phyloP scores from a whole-genome alignment of 2,888 invertebrate genomes.

The Dryobota labecula region DNA sequence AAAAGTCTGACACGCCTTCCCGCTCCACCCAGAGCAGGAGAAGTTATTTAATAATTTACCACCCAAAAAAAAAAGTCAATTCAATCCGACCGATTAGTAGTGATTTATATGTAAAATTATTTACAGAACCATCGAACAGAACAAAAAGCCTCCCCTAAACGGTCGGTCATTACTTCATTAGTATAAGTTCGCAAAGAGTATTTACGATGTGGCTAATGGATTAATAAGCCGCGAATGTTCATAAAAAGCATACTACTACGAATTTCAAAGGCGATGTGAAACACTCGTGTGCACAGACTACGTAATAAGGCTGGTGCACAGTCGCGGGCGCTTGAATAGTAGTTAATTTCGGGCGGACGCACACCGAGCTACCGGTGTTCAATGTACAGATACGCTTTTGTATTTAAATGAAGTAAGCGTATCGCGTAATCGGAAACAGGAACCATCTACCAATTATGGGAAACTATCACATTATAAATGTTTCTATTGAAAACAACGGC shows the following conservation, averaged over 20 bases:
- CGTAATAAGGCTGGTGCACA: constrained; percentile 52
- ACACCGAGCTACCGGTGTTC: constrained; percentile 67
- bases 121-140: constrained; percentile 12
- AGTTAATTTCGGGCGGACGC: constrained; percentile 70
- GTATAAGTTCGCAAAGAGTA: constrained; percentile 29
- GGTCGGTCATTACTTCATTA: constrained; percentile 20
- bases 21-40: too few species aligned
- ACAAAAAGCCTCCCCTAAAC: constrained; percentile 30
- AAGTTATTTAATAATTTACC: too few species aligned
- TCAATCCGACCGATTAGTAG: neutral
- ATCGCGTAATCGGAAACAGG: constrained; percentile 81
- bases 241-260: constrained; percentile 38
- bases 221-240: constrained; percentile 48
- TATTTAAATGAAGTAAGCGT: constrained; percentile 82
- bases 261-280: constrained; percentile 52
- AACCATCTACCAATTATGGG: constrained; percentile 76
- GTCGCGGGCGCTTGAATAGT: constrained; percentile 26
- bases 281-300: constrained; percentile 60
- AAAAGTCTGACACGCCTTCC: too few species aligned
- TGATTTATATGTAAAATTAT: constrained; percentile 23
- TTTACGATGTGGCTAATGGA: constrained; percentile 45
- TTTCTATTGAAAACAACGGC: constrained; percentile 56
- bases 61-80: too few species aligned
- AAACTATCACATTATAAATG: constrained; percentile 65
- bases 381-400: constrained; percentile 74